Conservation (phyloP, 2,888 invertebrate genomes). For the Crossocerus cetratus region DNA sequence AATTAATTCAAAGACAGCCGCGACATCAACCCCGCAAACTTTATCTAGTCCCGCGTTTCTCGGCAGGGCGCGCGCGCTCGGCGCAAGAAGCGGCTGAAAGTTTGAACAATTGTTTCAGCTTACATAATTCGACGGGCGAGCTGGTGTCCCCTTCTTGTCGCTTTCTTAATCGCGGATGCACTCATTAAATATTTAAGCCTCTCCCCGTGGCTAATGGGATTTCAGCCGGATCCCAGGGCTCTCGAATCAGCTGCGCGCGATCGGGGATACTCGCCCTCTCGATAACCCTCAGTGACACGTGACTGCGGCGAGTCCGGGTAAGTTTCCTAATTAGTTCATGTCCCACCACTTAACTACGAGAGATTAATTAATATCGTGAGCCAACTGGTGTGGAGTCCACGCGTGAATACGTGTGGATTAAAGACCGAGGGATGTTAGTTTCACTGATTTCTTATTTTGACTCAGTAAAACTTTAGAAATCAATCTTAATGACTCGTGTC, state of each 20-base stretch:
- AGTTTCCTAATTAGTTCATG: slow-evolving; percentile 56
- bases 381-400: no score
- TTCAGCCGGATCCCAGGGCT: slow-evolving; percentile 15
- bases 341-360: slow-evolving; percentile 37
- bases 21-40: not conserved
- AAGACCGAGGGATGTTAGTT: no score
- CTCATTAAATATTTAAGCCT: slow-evolving; percentile 24
- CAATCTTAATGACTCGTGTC: no score
- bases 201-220: slow-evolving; percentile 5
- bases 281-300: slow-evolving; percentile 22
- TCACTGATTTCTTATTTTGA: no score
- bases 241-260: no score
- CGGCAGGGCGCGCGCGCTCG: not conserved
- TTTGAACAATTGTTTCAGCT: slow-evolving; percentile 13
- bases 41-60: not conserved
- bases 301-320: slow-evolving; percentile 35
- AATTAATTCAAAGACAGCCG: slow-evolving; percentile 12
- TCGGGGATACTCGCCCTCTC: slow-evolving; percentile 19
- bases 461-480: no score
- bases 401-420: no score
- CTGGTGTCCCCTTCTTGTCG: not conserved
- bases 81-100: slow-evolving; percentile 6
- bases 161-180: not conserved
- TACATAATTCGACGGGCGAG: not conserved
- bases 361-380: slow-evolving; percentile 36